A percentile compares a stretch with the other conserved stretches of the same genome.
These are phyloP conservation scores for Bos taurus DNA, from an alignment of 2,113 vertebrate genomes.

Conservation along the genomic window DNA sequence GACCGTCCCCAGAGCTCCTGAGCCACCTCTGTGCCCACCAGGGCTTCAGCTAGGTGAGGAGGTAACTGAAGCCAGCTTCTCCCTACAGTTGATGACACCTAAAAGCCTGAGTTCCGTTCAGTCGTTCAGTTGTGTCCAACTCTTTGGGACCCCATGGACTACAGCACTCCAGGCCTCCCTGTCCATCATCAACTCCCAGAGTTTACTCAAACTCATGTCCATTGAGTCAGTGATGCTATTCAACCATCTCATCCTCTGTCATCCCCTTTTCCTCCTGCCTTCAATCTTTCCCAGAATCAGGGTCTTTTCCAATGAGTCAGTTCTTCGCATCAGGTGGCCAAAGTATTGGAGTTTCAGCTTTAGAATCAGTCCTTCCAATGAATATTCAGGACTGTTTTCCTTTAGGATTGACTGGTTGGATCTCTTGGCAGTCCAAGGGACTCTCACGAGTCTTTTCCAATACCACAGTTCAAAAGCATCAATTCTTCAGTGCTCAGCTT, in stretches of 20 bases:
- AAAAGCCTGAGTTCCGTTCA: background rate
- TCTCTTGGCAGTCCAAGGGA: background rate
- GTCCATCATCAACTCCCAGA: background rate
- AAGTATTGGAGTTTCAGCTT: background rate
- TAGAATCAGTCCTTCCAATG: background rate
- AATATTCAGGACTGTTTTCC: background rate
- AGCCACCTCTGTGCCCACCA: background rate
- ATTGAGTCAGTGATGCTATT: background rate
- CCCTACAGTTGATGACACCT: background rate
- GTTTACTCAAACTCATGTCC: background rate
- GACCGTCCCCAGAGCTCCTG: background rate
- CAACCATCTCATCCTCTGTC: background rate
- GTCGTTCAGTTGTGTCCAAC: background rate
- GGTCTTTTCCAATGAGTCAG: background rate
- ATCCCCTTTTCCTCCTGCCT: background rate
- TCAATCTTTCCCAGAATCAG: background rate
- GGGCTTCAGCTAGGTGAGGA: background rate
- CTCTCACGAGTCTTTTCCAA: background rate
- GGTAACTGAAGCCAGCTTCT: background rate
- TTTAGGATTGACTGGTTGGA: background rate
- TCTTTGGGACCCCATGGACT: background rate
- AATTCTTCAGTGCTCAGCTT: background rate
- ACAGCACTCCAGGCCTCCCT: background rate
- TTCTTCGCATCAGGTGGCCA: background rate
- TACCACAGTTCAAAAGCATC: background rate